Evolutionary conservation across 2,888 invertebrate genomes (phyloP).

Genomic region (Apamea monoglypha): DNA sequence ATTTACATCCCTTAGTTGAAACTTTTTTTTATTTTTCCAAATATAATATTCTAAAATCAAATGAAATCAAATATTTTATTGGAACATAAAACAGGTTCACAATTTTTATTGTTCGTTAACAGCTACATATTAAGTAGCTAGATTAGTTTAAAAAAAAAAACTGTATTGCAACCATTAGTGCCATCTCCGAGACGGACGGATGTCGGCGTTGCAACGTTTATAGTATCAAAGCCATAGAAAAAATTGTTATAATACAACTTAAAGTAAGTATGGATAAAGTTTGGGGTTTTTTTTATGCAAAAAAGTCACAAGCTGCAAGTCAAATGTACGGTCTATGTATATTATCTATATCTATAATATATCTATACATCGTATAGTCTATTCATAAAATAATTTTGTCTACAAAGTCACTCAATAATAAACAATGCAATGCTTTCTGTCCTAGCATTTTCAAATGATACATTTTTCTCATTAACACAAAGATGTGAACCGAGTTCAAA

Average conservation of each 20-base stretch:
- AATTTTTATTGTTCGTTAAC: neutral
- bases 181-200: neutral
- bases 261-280: neutral
- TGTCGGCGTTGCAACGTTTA: neutral
- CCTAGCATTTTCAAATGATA: constrained; percentile 2
- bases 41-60: neutral
- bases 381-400: neutral
- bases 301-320: neutral
- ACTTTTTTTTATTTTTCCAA: neutral
- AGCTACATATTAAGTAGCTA: neutral
- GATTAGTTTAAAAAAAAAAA: neutral
- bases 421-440: constrained; percentile 1
- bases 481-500: constrained; percentile 18
- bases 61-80: neutral
- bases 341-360: no score
- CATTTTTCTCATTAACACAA: constrained; percentile 22
- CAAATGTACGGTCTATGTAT: neutral
- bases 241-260: no score
- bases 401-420: neutral
- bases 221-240: no score
- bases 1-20: neutral
- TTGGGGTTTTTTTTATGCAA: neutral
- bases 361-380: no score
- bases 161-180: neutral
- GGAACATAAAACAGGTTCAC: neutral